phyloP scores from a whole-genome alignment of 2,797 vertebrate genomes.

The Pseudochaenichthys georgianus region DNA sequence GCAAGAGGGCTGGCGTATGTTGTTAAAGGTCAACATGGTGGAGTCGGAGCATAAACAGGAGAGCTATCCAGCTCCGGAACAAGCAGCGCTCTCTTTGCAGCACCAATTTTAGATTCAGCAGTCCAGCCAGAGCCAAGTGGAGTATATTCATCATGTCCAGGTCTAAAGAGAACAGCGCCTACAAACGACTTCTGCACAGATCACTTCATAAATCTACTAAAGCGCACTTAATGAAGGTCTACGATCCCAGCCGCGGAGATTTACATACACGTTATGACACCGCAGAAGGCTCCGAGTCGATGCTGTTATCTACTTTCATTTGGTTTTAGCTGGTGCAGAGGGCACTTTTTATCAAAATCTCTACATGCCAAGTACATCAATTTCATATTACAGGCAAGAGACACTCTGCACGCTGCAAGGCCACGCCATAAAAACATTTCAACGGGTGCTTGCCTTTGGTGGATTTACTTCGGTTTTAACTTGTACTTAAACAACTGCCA shows the following conservation, averaged over 20 bases:
- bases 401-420: slow-evolving; percentile 45
- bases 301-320: slow-evolving; percentile 74
- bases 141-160: slow-evolving; percentile 85
- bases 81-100: slow-evolving; percentile 52
- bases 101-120: slow-evolving; percentile 76
- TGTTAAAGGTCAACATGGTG: slow-evolving; percentile 64
- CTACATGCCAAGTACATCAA: slow-evolving; percentile 70
- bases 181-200: slow-evolving; percentile 80
- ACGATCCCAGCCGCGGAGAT: slow-evolving; percentile 72
- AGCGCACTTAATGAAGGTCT: slow-evolving; percentile 84
- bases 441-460: slow-evolving; percentile 51
- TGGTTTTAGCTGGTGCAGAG: slow-evolving; percentile 68
- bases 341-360: slow-evolving; percentile 61
- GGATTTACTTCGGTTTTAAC: slow-evolving; percentile 27
- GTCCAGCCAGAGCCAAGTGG: slow-evolving; percentile 78
- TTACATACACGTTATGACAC: slow-evolving; percentile 84
- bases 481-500: slow-evolving; percentile 6
- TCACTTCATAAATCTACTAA: slow-evolving; percentile 86
- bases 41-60: slow-evolving; percentile 55
- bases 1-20: slow-evolving; percentile 55
- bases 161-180: slow-evolving; percentile 74
- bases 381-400: slow-evolving; percentile 67
- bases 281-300: slow-evolving; percentile 67
- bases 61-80: slow-evolving; percentile 52
- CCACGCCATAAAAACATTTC: slow-evolving; percentile 58